Evolutionary conservation across 1,140 invertebrate species (phyloP), one percentile per base, ranked within the genome.

Genomic region (Meloidogyne floridensis): DNA sequence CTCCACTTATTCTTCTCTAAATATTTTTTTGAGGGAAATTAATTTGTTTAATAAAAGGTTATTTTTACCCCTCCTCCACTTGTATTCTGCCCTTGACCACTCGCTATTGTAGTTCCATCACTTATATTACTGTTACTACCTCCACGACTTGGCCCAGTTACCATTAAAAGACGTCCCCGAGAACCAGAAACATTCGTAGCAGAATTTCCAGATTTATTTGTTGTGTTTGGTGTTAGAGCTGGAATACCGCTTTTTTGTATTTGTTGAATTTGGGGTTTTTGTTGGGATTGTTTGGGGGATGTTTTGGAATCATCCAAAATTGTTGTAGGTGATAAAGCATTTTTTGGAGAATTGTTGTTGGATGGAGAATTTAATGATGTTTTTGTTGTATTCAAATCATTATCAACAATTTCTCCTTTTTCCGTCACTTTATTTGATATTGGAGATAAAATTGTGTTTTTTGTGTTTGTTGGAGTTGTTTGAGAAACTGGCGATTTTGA

Each of bases 101-200:
- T 7, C 9, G n/a, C 8, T 32, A 32, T 32, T 32, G 32, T 32
- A 8, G 42, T 20, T 43, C 15, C n/a, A 69, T 70, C 10, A 42
- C 11, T 47, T 70, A 43, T n/a, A 32, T 78, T 47, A n/a, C 20
- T 79, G 43, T 72, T 79, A 43, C 69, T 18, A 47, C 13, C 72
- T n/a, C 15, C 72, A n/a, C 72, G 13, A 54, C 18, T 74, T n/a
- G 43, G 43, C 1, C 72, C 72, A 54, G 43, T 74, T 7, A 74
- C 77, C 65, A 80, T 69, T 53, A 80, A 15, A 59, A 80, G 80
- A 20, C 72, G 47, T 42, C 72, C 80, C 13, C 76, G 75, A 13
- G 69, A 42, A 15, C 11, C 18, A 65, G 56, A 47, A 47, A 47
- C 47, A 47, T 47, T 43, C 0, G 80, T 72, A 82, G 75, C 20